Evolutionary conservation across 2,113 vertebrate species (phyloP), one percentile per base, ranked within the genome.

Genomic region (Mionectes macconnelli): DNA sequence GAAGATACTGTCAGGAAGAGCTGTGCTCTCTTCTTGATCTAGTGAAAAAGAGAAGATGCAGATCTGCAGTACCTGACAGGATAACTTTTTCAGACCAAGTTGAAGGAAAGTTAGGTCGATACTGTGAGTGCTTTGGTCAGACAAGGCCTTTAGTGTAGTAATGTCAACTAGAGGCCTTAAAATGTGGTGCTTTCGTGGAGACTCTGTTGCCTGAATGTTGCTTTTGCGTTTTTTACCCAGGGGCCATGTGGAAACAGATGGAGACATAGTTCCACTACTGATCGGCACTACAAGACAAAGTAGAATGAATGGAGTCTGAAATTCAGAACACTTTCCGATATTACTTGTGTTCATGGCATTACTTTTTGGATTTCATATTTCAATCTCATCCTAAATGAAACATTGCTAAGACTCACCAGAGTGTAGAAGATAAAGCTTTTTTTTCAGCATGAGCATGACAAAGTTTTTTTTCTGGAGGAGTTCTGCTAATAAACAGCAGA

Each of bases 101-200:
- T 82, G 79, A 79, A 85, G 50, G 82, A 79, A 88, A 90, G 33
- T 73, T 70, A 89, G 8, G 28, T 67, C 59, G 62, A 47, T 63
- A 21, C 24, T 57, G 7, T 27, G 11, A 4, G 7, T 81, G 11
- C 31, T 87, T 87, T 45, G 27, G 20, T 45, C 73, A 50, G 62
- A 89, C 10, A 11, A 18, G 50, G 47, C 11, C 47, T 93, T 52
- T 66, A 47, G 9, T n/a, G 35, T 31, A 80, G 28, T 27, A 7
- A 27, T 7, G 21, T 62, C 6, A 69, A 3, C 5, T 10, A 25
- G 21, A 22, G 25, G 25, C 13, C 31, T 66, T 55, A 35, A 84
- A 67, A 55, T 12, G 7, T 13, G n/a, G 7, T 33, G 25, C 7
- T 0, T 0, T 5, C 39, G 7, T 37, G 24, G 35, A 83, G 37